Base-by-base conservation (phyloP, 1,140 invertebrate species). In the Andrena cerasifolii region DNA sequence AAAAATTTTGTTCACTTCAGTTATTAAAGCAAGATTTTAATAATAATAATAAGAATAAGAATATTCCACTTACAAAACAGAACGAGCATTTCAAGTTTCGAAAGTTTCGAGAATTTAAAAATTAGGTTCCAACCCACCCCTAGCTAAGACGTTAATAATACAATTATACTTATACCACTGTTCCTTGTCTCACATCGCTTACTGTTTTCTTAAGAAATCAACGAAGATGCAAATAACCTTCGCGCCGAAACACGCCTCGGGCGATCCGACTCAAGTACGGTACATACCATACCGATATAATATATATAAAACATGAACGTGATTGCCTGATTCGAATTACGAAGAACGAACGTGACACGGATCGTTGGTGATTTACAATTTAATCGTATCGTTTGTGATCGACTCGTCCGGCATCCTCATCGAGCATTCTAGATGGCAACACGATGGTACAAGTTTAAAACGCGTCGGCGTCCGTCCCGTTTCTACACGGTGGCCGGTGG, bases 321-420 rank as follows among this genome's bases (percentile, higher is more conserved):
- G 75, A 77, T 77, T 77, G 56, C 67, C 47, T 28, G 66, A 54
- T 49, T 71, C 21, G 75, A 77, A 71, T 77, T 61, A 77, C 75
- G 67, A 77, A 61, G 56, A 71, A 77, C 58, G 75, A 71, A 71
- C 47, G 67, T 77, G 75, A 70, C 40, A 33, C 58, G n/a, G 53
- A 36, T 71, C n/a, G 66, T 71, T 43, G 54, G 53, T 33, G 12
- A 68, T 76, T 76, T 47, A 61, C 24, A 43, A 43, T 56, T 68
- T 58, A 24, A 53, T 14, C 40, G 24, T 65, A 45, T 33, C 53
- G 33, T 36, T 68, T 12, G 31, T 21, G 45, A 71, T 33, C 66
- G 40, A n/a, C n/a, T n/a, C n/a, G 56, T n/a, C 43, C 54, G 73
- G 43, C 56, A 54, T 21, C n/a, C 54, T 14, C 21, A 61, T 21